Evolutionary conservation across 1,140 invertebrate genomes (phyloP).

Genomic region (Protaetia brevitarsis): DNA sequence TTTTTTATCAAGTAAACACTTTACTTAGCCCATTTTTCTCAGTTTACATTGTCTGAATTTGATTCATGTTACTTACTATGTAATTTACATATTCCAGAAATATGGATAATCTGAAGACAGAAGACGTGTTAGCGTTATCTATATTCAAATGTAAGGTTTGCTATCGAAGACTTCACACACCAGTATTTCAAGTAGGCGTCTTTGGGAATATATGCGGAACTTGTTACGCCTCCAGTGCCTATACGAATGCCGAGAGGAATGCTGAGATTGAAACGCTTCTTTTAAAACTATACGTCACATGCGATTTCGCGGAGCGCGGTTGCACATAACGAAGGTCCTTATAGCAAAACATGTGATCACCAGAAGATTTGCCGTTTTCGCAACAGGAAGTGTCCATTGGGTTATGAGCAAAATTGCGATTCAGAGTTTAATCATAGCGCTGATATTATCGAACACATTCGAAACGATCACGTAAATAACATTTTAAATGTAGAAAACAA

Average conservation of each 20-base stretch:
- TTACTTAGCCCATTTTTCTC: too few relatives aligned
- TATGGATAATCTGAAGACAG: not conserved
- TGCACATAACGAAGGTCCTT: not conserved
- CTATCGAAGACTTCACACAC: not conserved
- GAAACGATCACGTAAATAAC: too few relatives aligned
- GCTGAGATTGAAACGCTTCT: not conserved
- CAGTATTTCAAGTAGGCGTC: not conserved
- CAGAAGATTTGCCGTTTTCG: not conserved
- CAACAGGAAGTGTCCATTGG: too few relatives aligned
- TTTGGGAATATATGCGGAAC: not conserved
- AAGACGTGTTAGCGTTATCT: not conserved
- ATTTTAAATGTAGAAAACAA: too few relatives aligned
- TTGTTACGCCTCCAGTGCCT: not conserved
- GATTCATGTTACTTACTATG: too few relatives aligned
- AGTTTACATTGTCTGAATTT: too few relatives aligned
- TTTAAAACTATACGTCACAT: not conserved
- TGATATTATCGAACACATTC: too few relatives aligned
- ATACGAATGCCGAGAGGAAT: not conserved
- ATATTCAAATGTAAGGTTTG: not conserved
- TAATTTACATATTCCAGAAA: not conserved
- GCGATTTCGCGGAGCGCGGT: not conserved
- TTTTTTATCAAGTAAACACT: too few relatives aligned
- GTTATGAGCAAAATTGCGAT: not conserved
- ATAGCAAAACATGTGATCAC: not conserved
- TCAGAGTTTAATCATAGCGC: too few relatives aligned